These are phyloP conservation scores for Liopterus haemorrhoidalis DNA, from an alignment of 2,888 invertebrate genomes.

Conservation along the genomic window DNA sequence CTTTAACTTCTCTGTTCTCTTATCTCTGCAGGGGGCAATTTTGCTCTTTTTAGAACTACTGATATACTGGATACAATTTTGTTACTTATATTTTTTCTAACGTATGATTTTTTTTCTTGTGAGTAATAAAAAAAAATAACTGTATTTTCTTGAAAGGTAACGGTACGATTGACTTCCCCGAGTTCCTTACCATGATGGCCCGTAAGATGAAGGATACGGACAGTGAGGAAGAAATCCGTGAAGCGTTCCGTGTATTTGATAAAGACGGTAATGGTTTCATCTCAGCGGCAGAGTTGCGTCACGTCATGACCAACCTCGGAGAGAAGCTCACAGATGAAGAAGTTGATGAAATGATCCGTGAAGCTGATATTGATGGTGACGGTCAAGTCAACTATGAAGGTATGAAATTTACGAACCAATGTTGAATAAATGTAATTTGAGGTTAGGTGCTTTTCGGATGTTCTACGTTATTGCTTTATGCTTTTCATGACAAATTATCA, in stretches of 20 bases:
- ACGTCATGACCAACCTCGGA: slow-evolving; percentile 99
- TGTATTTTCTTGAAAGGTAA: slow-evolving; percentile 62
- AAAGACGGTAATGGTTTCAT: slow-evolving; percentile 99
- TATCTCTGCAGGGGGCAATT: no score
- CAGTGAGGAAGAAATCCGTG: slow-evolving; percentile 98
- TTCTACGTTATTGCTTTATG: no score
- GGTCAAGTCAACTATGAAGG: slow-evolving; percentile 98
- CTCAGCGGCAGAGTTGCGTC: slow-evolving; percentile 95
- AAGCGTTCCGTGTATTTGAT: slow-evolving; percentile 98
- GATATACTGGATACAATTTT: no score
- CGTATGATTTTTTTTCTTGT: no score
- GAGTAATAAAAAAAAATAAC: no score
- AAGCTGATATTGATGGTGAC: slow-evolving; percentile 98
- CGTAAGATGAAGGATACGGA: slow-evolving; percentile 99
- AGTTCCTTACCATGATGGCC: slow-evolving; percentile 99
- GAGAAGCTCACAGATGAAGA: slow-evolving; percentile 99
- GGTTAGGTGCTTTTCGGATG: no score
- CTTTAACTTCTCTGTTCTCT: no score
- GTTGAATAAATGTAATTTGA: slow-evolving; percentile 15
- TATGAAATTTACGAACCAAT: slow-evolving; percentile 37
- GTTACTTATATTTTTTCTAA: no score
- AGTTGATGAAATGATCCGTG: slow-evolving; percentile 98
- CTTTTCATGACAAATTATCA: slow-evolving; percentile 2
- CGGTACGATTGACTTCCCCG: slow-evolving; percentile 99
- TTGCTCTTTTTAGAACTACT: no score